A percentile compares a stretch with the other conserved stretches of the same genome.
Conservation (phyloP, 2,888 invertebrate genomes). For the Ophion obscuratus region DNA sequence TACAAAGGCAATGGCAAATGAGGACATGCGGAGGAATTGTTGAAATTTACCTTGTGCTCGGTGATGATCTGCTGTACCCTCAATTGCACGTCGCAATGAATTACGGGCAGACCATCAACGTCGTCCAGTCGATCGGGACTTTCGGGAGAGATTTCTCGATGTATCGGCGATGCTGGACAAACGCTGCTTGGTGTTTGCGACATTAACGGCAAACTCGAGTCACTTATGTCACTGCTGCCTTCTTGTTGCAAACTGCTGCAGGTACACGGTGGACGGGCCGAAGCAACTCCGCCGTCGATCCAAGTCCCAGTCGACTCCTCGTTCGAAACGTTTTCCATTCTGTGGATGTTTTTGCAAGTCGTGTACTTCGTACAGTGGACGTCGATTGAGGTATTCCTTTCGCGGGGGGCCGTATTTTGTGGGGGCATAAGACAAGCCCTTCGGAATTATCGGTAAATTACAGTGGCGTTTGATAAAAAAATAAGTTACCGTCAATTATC, state of each 20-base stretch:
- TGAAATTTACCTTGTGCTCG: constrained; percentile 88
- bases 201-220: constrained; percentile 83
- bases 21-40: neutral
- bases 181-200: constrained; percentile 87
- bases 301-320: constrained; percentile 73
- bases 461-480: too few relatives aligned
- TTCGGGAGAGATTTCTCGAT: constrained; percentile 79
- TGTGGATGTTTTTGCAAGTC: constrained; percentile 48
- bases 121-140: constrained; percentile 85
- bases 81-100: constrained; percentile 90
- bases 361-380: neutral
- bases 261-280: constrained; percentile 72
- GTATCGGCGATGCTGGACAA: constrained; percentile 86
- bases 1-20: neutral
- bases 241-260: constrained; percentile 78
- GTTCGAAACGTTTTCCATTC: constrained; percentile 71
- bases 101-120: constrained; percentile 90
- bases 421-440: neutral
- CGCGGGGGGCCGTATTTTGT: too few relatives aligned
- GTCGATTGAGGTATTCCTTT: neutral
- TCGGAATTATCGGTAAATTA: neutral
- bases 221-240: constrained; percentile 81
- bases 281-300: constrained; percentile 69
- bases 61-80: constrained; percentile 93
- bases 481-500: too few relatives aligned